Base-by-base conservation (phyloP, 2,113 vertebrate species). In the Bostrychus sinensis region DNA sequence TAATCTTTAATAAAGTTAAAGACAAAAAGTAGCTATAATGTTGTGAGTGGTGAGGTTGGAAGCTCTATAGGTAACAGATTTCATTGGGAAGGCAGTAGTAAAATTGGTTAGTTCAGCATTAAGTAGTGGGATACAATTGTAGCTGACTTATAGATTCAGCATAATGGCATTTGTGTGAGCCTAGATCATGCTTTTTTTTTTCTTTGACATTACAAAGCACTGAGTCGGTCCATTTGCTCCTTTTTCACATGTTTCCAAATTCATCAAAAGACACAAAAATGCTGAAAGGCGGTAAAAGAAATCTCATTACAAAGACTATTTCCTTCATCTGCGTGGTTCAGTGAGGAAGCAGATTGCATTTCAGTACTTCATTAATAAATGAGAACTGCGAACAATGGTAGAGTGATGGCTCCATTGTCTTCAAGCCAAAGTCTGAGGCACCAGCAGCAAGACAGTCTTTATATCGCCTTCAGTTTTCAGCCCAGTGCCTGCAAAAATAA, bases 301-400 rank as follows among this genome's bases (percentile, higher is more conserved):
- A 86, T 69, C 81, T 83, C 84, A 89, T 90, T 89, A 86, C 61
- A 82, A 80, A 84, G 80, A 78, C 80, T 77, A 86, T 84, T 86
- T 83, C 68, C 79, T 70, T 86, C 71, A 81, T 87, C 80, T 78
- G 70, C 77, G 78, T 81, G 86, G 80, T 85, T 87, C 84, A 87
- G 61, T 83, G 86, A 86, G 60, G 78, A 85, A 78, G 81, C 79
- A 84, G 80, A 90, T 89, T 88, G 85, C 75, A 85, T 87, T 88
- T 82, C 85, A 78, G 80, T 82, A 81, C 76, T 88, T 88, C 83
- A 86, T 90, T 90, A 90, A 89, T 89, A 88, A 82, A 76, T 77
- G 72, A 87, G 78, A 48, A 57, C 12, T 67, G 78, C 72, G 83
- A 84, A 88, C 86, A 89, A 86, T 84, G 65, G 78, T 55, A 50